Base-by-base conservation (phyloP, 2,113 vertebrate genomes). In the Tragelaphus strepsiceros region DNA sequence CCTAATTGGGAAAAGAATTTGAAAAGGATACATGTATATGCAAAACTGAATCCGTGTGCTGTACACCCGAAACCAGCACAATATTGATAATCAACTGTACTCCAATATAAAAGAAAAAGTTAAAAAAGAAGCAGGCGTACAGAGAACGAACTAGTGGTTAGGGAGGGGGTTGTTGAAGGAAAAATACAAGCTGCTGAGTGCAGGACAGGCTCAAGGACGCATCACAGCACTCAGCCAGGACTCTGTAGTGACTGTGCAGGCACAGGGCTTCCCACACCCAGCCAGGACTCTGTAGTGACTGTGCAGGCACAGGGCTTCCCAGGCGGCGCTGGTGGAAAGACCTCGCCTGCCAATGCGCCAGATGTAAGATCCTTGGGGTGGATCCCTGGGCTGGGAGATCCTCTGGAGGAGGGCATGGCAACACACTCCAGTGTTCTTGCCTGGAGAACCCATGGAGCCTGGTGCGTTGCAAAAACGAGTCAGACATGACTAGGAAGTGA, bases 301-400 rank as follows among this genome's bases (percentile, higher is more conserved):
- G 16, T 21, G 21, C 43, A 21, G 2, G 19, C 67, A 39, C 9
- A 71, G n/a, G 19, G 67, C n/a, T 71, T 71, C 22, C n/a, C 67
- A 12, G 19, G 19, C 0, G 19, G n/a, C 1, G 1, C n/a, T 1
- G 2, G 19, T 0, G 64, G 1, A 6, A 35, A 71, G n/a, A 39
- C 11, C n/a, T 12, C 10, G 2, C 67, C n/a, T 1, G 67, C 17
- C 67, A 71, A 5, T 2, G 17, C 8, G 2, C 3, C 4, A 35
- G 64, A 4, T 67, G 8, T 5, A 67, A n/a, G 62, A 35, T 71
- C n/a, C 19, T 1, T 12, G 67, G 67, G 19, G n/a, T 39, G 1
- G 2, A 39, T 12, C 67, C 67, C 67, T 71, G 67, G n/a, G 10
- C 12, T 12, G 19, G n/a, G n/a, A 71, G 67, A 71, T 22, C 19